phyloP scores from a whole-genome alignment of 2,888 invertebrate species.

The Synanthedon myopaeformis region DNA sequence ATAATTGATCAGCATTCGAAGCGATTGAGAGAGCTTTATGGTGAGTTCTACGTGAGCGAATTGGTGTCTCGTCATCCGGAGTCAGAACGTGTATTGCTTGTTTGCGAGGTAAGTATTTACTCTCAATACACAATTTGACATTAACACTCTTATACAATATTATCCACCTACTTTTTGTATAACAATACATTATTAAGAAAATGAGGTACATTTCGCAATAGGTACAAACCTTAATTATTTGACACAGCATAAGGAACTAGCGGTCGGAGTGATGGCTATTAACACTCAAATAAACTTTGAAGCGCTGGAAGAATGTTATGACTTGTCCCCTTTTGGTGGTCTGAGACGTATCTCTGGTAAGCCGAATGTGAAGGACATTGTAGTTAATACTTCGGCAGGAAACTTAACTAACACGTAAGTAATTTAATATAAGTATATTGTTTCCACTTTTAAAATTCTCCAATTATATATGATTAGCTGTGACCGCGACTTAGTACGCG shows the following conservation, averaged over 20 bases:
- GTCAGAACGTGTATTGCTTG: constrained; percentile 63
- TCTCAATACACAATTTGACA: too few species aligned
- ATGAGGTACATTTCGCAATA: too few species aligned
- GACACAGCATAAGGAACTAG: constrained; percentile 49
- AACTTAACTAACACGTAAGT: neutral
- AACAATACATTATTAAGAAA: too few species aligned
- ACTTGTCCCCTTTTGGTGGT: constrained; percentile 69
- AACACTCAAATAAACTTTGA: constrained; percentile 72
- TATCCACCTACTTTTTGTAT: too few species aligned
- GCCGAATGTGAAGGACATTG: neutral
- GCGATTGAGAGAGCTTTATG: constrained; percentile 67
- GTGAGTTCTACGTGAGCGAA: constrained; percentile 75
- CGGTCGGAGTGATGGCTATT: constrained; percentile 72
- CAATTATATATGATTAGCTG: too few species aligned
- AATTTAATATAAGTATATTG: neutral
- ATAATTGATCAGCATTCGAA: constrained; percentile 66
- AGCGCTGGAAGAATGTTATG: constrained; percentile 70
- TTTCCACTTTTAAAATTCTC: too few species aligned
- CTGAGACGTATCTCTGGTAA: constrained; percentile 23
- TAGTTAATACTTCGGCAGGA: neutral
- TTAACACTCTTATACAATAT: too few species aligned
- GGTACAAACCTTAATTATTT: neutral
- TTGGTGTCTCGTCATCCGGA: constrained; percentile 69
- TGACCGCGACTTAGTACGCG: too few species aligned
- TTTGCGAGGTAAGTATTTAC: constrained; percentile 67